Percentiles rank a stretch among this genome's conserved stretches.
Conservation (phyloP, 2,888 invertebrate genomes). For the Xanthia icteritia region DNA sequence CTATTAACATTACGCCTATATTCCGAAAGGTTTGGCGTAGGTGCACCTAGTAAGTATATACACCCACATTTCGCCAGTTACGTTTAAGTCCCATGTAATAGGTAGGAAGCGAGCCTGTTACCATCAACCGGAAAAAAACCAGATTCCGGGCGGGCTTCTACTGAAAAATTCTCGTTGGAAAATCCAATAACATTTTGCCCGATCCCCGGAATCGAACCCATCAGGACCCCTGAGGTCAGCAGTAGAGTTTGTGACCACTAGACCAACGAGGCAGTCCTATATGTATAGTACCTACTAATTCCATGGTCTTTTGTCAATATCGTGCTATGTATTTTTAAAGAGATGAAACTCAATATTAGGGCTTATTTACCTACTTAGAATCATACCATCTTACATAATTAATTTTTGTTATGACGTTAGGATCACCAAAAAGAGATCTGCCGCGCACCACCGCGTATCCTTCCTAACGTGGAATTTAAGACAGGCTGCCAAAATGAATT, state of each 20-base stretch:
- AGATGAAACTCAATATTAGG: not conserved
- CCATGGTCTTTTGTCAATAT: not conserved
- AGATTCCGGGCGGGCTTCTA: not conserved
- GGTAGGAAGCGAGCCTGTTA: not conserved
- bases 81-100: not conserved
- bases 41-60: too few species aligned
- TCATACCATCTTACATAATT: too few species aligned
- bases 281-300: not conserved
- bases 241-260: not conserved
- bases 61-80: not conserved
- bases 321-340: not conserved
- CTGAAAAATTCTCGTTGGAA: not conserved
- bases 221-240: not conserved
- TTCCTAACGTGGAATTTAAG: not conserved
- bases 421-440: too few species aligned
- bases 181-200: not conserved
- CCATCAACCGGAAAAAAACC: not conserved
- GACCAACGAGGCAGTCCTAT: not conserved
- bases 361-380: not conserved
- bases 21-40: not conserved
- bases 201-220: not conserved
- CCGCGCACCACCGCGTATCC: too few species aligned
- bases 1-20: not conserved
- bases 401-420: too few species aligned
- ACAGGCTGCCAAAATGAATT: not conserved